These are phyloP conservation scores for Galerucella pusilla DNA, from an alignment of 2,888 invertebrate genomes.

Conservation along the genomic window DNA sequence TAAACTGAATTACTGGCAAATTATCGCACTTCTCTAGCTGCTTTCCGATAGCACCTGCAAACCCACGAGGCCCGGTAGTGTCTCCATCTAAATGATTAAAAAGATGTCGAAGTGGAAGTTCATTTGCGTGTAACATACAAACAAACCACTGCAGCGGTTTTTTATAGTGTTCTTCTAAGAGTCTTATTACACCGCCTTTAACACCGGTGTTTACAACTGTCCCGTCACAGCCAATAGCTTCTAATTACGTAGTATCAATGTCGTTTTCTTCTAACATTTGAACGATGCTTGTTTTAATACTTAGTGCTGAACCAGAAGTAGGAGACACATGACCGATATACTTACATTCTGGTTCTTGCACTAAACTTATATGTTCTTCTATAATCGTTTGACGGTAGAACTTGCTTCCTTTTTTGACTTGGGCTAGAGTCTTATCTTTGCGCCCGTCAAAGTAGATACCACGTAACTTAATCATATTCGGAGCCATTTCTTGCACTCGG, in stretches of 20 bases:
- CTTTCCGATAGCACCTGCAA: slow-evolving; percentile 51
- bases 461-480: slow-evolving; percentile 15
- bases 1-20: too few relatives aligned
- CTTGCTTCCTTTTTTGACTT: slow-evolving; percentile 6
- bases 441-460: slow-evolving; percentile 47
- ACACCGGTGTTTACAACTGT: slow-evolving; percentile 49
- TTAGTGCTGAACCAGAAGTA: slow-evolving; percentile 17
- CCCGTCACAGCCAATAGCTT: slow-evolving; percentile 46
- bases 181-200: slow-evolving; percentile 46
- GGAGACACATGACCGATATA: slow-evolving; percentile 37
- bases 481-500: slow-evolving; percentile 6
- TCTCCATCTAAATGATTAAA: slow-evolving; percentile 48
- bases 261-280: slow-evolving; percentile 22
- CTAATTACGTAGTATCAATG: slow-evolving; percentile 16
- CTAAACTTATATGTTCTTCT: slow-evolving; percentile 43
- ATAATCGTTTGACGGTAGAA: slow-evolving; percentile 24
- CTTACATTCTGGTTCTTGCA: slow-evolving; percentile 30
- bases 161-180: slow-evolving; percentile 43
- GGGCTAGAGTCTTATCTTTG: slow-evolving; percentile 46
- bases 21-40: too few relatives aligned
- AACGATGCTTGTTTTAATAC: slow-evolving; percentile 26
- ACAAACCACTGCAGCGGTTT: slow-evolving; percentile 49
- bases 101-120: slow-evolving; percentile 50
- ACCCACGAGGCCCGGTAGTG: slow-evolving; percentile 49
- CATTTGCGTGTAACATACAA: slow-evolving; percentile 50